A percentile compares a stretch with the other conserved stretches of the same genome.
These are phyloP conservation scores for Actinostola sp. DNA, from an alignment of 92 coral and sea anemone genomes.

Conservation along the genomic window DNA sequence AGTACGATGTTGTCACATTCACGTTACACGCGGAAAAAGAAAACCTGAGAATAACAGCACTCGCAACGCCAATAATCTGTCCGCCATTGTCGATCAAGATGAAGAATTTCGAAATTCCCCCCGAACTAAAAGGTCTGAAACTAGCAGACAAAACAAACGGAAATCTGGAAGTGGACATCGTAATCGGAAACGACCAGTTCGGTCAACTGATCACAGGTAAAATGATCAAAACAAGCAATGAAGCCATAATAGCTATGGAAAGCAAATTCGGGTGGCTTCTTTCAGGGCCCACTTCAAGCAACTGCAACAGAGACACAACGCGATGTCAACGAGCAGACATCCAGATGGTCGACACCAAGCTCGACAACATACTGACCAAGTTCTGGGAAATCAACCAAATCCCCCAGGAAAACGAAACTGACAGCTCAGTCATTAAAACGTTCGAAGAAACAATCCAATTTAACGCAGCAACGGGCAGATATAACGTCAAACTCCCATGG, in stretches of 20 bases:
- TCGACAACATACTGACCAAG: conserved; percentile 8
- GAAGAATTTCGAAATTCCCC: no score
- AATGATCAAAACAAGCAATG: conserved; percentile 23
- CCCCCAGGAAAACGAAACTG: no score
- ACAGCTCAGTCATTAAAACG: neutral
- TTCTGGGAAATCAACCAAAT: conserved; percentile 3
- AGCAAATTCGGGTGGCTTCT: conserved; percentile 48
- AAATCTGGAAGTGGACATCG: no score
- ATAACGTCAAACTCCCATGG: conserved; percentile 33
- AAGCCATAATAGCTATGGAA: conserved; percentile 39
- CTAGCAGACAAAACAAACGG: no score
- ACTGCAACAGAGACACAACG: no score
- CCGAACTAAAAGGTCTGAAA: no score
- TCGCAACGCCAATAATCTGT: no score
- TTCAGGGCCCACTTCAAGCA: no score
- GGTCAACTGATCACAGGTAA: conserved; percentile 37
- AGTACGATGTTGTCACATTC: conserved; percentile 20
- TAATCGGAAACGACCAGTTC: conserved; percentile 47
- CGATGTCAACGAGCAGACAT: neutral
- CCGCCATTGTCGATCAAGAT: no score
- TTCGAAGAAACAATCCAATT: conserved; percentile 4
- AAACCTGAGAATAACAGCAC: no score
- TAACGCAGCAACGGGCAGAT: conserved; percentile 37
- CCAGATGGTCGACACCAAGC: conserved; percentile 3
- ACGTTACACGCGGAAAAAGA: no score